Conservation (phyloP, 2,888 invertebrate genomes). For the Drosophila fungiperda region DNA sequence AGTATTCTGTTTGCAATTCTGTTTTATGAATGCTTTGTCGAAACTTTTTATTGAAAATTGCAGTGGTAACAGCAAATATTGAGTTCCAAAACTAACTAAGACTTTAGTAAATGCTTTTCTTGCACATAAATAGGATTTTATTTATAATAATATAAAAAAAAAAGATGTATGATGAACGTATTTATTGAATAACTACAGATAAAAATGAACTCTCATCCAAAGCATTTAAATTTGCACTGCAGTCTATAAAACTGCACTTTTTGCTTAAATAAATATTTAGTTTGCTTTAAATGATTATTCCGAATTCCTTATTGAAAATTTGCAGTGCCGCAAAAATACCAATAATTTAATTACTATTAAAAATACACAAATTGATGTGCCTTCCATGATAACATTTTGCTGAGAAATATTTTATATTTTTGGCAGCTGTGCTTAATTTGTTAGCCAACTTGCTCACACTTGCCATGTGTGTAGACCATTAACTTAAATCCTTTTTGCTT, state of each 20-base stretch:
- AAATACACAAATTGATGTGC: constrained; percentile 1
- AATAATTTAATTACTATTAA: constrained; percentile 32
- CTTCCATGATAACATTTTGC: constrained; percentile 16
- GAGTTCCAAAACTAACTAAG: background rate
- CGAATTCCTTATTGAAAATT: constrained; percentile 27
- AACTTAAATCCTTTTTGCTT: constrained; percentile 76
- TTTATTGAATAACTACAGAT: constrained; percentile 60
- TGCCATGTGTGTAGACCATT: constrained; percentile 27
- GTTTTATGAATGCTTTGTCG: constrained; percentile 22
- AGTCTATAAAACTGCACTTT: background rate
- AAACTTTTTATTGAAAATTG: constrained; percentile 28
- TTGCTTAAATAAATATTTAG: background rate
- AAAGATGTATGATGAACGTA: no score
- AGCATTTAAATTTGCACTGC: background rate
- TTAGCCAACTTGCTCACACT: constrained; percentile 1
- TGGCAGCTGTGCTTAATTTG: constrained; percentile 46
- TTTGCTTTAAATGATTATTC: background rate
- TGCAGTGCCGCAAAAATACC: background rate
- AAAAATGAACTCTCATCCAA: constrained; percentile 18
- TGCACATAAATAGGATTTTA: background rate
- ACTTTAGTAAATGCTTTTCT: background rate
- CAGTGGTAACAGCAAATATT: background rate
- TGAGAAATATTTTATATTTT: background rate
- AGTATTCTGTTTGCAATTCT: constrained; percentile 26
- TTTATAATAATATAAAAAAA: background rate